phyloP scores from a whole-genome alignment of 2,888 invertebrate genomes.

The Pollenia griseotomentosa region DNA sequence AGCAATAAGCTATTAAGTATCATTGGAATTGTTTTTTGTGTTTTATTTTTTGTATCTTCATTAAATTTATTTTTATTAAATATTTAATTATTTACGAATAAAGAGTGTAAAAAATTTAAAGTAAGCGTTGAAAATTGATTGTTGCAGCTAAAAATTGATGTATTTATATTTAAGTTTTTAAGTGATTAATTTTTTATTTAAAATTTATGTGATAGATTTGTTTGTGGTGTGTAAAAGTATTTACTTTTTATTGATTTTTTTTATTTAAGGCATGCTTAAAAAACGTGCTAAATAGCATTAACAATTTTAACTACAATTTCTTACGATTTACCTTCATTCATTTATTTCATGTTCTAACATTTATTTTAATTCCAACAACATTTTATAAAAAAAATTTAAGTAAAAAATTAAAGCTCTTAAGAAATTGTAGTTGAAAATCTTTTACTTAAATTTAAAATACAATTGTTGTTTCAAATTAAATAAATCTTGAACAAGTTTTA shows the following conservation, averaged over 20 bases:
- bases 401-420: background rate
- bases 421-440: too few relatives aligned
- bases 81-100: conserved; percentile 62
- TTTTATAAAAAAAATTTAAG: background rate
- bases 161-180: conserved; percentile 34
- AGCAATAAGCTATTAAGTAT: background rate
- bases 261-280: conserved; percentile 70
- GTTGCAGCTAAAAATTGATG: conserved; percentile 75
- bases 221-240: conserved; percentile 46
- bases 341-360: background rate
- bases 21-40: background rate
- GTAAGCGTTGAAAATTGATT: conserved; percentile 75
- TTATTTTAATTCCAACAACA: too few relatives aligned
- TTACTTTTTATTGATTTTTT: conserved; percentile 14
- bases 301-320: conserved; percentile 28
- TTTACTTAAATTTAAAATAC: too few relatives aligned
- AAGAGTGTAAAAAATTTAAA: conserved; percentile 67
- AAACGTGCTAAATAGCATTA: conserved; percentile 63
- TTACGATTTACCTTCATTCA: background rate
- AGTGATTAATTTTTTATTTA: conserved; percentile 49
- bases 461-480: too few relatives aligned
- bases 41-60: conserved; percentile 49
- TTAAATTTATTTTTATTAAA: conserved; percentile 27
- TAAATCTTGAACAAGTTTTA: too few relatives aligned
- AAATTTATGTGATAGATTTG: conserved; percentile 37